Evolutionary conservation across 2,113 vertebrate genomes (phyloP), one percentile per base, ranked within the genome.

Genomic region (Aspidoscelis tigris): DNA sequence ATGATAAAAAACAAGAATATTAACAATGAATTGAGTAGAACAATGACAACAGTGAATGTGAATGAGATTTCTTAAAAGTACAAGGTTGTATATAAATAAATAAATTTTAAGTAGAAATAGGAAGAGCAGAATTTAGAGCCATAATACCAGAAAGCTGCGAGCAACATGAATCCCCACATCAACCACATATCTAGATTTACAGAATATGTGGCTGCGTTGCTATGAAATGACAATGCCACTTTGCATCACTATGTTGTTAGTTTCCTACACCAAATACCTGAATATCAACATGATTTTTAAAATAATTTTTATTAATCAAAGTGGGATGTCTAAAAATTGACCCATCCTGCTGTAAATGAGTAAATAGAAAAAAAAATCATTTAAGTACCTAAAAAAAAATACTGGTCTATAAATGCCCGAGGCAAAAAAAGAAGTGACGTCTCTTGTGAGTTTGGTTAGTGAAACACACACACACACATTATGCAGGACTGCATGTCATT

Each of bases 391-490:
- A 95, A 96, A 96, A 95, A 96, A 50, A 97, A 96, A 96, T 96
- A 97, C 95, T 93, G 91, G 92, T 91, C 95, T 94, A 89, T 93
- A 93, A 94, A 92, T 75, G 97, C 97, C 98, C 69, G 84, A 96
- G 97, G 97, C 97, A 95, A 94, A 96, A 75, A 78, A 84, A 91
- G 90, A 92, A 88, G 94, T 88, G 84, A 91, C 93, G 92, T 97
- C 97, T 97, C 97, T 89, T 71, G 96, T 96, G 97, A 96, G 94
- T 95, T 95, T 91, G 94, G 94, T 96, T 95, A 96, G 94, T 91
- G 94, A 91, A 88, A 89, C 88, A 74, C 24, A 88, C 26, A 88
- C 33, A 33, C 33, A 92, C 93, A 66, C 93, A 93, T 93, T 92
- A 92, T 95, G 95, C 93, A 94, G 96, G 95, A 95, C 91, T 96